Evolutionary conservation across 2,888 invertebrate genomes (phyloP), one percentile per base, ranked within the genome.

Genomic region (Venusia cambrica): DNA sequence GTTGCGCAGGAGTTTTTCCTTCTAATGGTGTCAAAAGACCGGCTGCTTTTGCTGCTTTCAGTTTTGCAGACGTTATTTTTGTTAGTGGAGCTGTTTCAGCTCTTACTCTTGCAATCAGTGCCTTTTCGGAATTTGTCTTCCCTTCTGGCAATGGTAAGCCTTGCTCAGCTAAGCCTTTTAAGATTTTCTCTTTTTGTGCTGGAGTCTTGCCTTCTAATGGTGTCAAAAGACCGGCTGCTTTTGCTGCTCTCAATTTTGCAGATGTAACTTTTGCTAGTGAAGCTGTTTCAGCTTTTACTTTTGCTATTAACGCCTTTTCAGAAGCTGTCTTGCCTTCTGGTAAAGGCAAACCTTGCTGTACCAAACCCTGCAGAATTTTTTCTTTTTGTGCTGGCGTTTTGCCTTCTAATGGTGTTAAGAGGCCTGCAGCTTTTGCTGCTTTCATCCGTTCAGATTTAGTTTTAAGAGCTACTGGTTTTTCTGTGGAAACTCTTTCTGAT

Each of bases 391-490:
- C 42, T 0, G 52, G 39, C 8, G 55, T 29, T 48, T 65, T 62
- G 1, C 51, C 59, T 32, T 45, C 38, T 7, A 62, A 34, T 2
- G 64, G 52, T 2, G 58, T 55, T 4, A 59, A 20, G 2, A 48
- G 15, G 13, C 4, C 47, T 37, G 32, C 43, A 21, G 55, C 58
- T 45, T 52, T 49, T 3, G 52, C 49, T 38, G 51, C 52, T 29
- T 33, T 33, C 14, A 63, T 48, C 33, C 57, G 57, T 43, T 65
- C 62, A 3, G 65, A 62, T 10, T 51, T 11, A 3, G 58, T 36
- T 27, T 51, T 10, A 48, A 7, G 8, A 14, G 32, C 10, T 19
- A 10, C 32, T 4, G 21, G 48, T 54, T 26, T 51, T 5, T 21
- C 37, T 17, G 17, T 5, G 4, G 57, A 13, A 2, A 17, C 29